Conservation (phyloP, 1,140 invertebrate species). For the Neodiprion virginianus region DNA sequence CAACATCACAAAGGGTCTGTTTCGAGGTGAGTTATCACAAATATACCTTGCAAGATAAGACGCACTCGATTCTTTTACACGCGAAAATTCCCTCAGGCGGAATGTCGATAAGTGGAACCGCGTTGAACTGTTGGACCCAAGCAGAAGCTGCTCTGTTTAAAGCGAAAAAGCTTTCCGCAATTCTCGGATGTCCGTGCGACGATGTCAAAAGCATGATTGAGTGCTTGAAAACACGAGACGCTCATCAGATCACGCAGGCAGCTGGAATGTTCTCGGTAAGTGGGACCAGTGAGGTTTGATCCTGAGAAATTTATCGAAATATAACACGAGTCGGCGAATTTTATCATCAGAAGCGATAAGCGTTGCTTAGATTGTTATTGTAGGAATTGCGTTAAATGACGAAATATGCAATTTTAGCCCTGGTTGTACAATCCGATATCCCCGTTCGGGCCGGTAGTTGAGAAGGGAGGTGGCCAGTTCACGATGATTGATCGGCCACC, state of each 20-base stretch:
- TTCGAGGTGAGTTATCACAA: conserved; percentile 50
- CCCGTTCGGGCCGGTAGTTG: neutral
- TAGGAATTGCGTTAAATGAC: too few species aligned
- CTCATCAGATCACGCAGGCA: conserved; percentile 59
- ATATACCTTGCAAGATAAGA: conserved; percentile 26
- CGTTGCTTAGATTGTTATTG: neutral
- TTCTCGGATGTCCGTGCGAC: conserved; percentile 73
- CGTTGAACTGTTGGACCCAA: conserved; percentile 74
- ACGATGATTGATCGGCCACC: conserved; percentile 68
- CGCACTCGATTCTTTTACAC: conserved; percentile 29
- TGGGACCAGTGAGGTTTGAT: neutral
- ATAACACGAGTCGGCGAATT: neutral
- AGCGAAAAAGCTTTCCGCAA: conserved; percentile 68
- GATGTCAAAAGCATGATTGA: conserved; percentile 68
- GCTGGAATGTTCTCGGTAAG: conserved; percentile 48
- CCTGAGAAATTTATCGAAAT: neutral
- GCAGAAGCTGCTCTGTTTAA: conserved; percentile 71
- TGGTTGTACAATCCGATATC: conserved; percentile 50
- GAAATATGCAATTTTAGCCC: conserved; percentile 34
- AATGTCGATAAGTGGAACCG: conserved; percentile 81
- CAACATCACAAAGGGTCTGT: conserved; percentile 48
- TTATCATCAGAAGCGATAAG: neutral
- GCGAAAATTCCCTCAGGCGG: conserved; percentile 67
- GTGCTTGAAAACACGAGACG: conserved; percentile 72
- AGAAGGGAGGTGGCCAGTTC: conserved; percentile 34